phyloP scores from a whole-genome alignment of 2,888 invertebrate genomes.

The Andricus curvator region DNA sequence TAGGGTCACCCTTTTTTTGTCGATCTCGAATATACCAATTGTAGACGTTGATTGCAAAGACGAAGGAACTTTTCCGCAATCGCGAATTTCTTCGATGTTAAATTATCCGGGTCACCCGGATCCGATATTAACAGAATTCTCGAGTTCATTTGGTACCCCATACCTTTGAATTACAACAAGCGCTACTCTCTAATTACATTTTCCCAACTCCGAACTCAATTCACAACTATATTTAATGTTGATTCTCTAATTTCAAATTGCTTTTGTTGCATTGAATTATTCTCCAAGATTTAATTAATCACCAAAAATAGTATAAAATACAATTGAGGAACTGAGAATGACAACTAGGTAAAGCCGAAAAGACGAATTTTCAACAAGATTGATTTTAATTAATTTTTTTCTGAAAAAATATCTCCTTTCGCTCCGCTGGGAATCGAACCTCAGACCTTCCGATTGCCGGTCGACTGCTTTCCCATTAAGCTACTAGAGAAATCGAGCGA shows the following conservation, averaged over 20 bases:
- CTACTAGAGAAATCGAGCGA: too few species aligned
- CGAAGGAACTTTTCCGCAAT: slow-evolving; percentile 12
- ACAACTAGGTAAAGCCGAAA: too few species aligned
- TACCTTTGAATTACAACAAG: slow-evolving; percentile 36
- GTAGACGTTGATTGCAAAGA: slow-evolving; percentile 16
- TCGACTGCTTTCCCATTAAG: too few species aligned
- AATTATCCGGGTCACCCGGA: slow-evolving; percentile 12
- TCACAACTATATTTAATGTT: slow-evolving; percentile 17
- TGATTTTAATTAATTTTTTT: too few species aligned
- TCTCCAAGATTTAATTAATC: background rate
- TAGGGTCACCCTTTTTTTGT: background rate
- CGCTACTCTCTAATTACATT: slow-evolving; percentile 31
- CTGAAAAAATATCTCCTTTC: too few species aligned
- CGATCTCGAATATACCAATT: background rate
- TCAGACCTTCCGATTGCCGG: too few species aligned
- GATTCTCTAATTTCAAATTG: slow-evolving; percentile 5
- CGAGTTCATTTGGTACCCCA: slow-evolving; percentile 28
- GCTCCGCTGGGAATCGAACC: too few species aligned
- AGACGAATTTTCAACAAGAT: too few species aligned
- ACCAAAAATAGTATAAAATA: too few species aligned
- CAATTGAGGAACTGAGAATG: too few species aligned
- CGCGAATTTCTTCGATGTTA: slow-evolving; percentile 28
- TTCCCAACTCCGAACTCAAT: slow-evolving; percentile 22
- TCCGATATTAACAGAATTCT: slow-evolving; percentile 25
- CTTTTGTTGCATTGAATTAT: slow-evolving; percentile 16